Percentiles rank a stretch among this genome's conserved stretches.
Evolutionary conservation across 2,797 vertebrate species (phyloP).

Genomic region (Ambastaia sidthimunki): DNA sequence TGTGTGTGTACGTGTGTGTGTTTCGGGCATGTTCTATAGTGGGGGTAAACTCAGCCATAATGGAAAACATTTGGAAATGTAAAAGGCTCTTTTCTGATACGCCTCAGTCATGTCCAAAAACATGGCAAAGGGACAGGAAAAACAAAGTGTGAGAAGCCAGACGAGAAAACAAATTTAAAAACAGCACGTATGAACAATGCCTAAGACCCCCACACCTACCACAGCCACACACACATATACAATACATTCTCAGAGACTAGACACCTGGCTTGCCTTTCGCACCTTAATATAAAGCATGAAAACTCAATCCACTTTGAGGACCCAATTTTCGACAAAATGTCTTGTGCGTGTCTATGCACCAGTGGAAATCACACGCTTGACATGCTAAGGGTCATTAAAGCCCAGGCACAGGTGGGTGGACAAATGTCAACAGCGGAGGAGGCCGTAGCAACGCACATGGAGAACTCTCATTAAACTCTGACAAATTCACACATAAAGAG

Average conservation of each 20-base stretch:
- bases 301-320: conserved; percentile 39
- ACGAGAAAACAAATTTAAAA: conserved; percentile 9
- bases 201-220: neutral
- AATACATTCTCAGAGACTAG: neutral
- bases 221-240: conserved; percentile 20
- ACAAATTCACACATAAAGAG: conserved; percentile 38
- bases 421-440: conserved; percentile 44
- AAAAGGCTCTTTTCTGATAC: conserved; percentile 22
- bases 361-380: conserved; percentile 32
- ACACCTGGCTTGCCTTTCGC: conserved; percentile 36
- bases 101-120: conserved; percentile 27
- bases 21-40: neutral
- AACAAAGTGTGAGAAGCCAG: neutral
- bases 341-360: neutral
- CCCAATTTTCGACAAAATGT: conserved; percentile 37
- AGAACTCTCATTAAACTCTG: conserved; percentile 47
- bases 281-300: conserved; percentile 45
- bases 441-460: conserved; percentile 22
- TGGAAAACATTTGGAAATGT: conserved; percentile 30
- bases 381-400: conserved; percentile 45
- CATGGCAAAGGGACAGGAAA: conserved; percentile 22
- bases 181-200: conserved; percentile 14
- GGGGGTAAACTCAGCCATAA: conserved; percentile 32
- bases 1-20: conserved; percentile 16
- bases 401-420: conserved; percentile 42